Conservation (phyloP, 2,888 invertebrate genomes). For the Conops quadrifasciatus region DNA sequence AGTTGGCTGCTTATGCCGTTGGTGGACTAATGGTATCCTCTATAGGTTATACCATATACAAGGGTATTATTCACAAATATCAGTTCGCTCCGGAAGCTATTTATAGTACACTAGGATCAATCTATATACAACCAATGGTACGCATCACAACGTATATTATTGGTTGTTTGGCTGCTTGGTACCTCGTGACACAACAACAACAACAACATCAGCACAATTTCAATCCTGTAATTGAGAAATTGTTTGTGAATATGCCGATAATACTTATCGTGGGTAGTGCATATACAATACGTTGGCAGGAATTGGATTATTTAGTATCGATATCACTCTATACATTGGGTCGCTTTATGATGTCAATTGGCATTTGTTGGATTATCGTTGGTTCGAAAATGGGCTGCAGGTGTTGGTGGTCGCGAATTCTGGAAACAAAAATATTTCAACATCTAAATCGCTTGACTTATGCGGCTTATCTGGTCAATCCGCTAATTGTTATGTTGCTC, state of each 20-base stretch:
- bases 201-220: constrained; percentile 43
- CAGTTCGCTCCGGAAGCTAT: constrained; percentile 57
- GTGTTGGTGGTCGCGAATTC: constrained; percentile 58
- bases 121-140: constrained; percentile 67
- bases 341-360: constrained; percentile 63
- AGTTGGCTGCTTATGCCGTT: constrained; percentile 47
- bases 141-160: constrained; percentile 66
- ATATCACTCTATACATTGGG: constrained; percentile 67
- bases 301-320: constrained; percentile 64
- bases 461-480: constrained; percentile 69
- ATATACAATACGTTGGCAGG: constrained; percentile 56
- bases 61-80: constrained; percentile 51
- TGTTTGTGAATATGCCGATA: constrained; percentile 54
- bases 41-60: constrained; percentile 50
- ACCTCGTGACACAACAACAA: constrained; percentile 54
- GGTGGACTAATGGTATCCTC: constrained; percentile 34
- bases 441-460: constrained; percentile 68
- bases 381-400: constrained; percentile 68
- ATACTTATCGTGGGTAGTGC: constrained; percentile 55
- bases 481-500: constrained; percentile 66
- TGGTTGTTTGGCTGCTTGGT: constrained; percentile 66
- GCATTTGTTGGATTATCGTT: constrained; percentile 68
- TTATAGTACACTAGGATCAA: constrained; percentile 56
- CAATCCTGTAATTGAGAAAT: constrained; percentile 48
- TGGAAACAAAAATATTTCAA: constrained; percentile 58